Evolutionary conservation across 2,888 invertebrate genomes (phyloP), one percentile per base, ranked within the genome.

Genomic region (Acleris cristana): DNA sequence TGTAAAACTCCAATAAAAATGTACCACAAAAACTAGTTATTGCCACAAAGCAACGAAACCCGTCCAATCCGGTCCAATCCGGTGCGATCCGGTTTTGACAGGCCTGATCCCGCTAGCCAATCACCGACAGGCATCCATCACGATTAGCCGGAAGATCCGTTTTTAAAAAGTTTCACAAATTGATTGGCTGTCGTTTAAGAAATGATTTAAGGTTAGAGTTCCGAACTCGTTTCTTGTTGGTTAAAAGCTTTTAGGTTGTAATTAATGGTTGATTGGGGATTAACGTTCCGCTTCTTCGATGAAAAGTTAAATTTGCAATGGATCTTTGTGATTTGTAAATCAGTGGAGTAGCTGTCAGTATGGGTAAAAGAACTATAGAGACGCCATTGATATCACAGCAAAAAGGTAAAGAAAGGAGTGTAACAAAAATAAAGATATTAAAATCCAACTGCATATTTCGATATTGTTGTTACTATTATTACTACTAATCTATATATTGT

Each of bases 111-210:
- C 12, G 58, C 53, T 34, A 18, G 52, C 66, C 66, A 66, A 66
- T 66, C 66, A 66, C 61, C 61, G 66, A 62, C 66, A 66, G 61
- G 56, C 66, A 66, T 66, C 66, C 61, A 66, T 66, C 66, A 66
- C 66, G 66, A 57, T 66, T 66, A 66, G 51, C 55, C 56, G 66
- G 56, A 23, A 45, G 45, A 57, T 56, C 51, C 59, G 30, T 64
- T 66, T 66, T 66, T 48, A 62, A 66, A 65, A 66, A 66, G 61
- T 62, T 61, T 51, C 52, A 52, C 40, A 66, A 66, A 62, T 62
- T 66, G 61, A 66, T 62, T 66, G 66, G 61, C 58, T 58, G 58
- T 45, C 56, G 52, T 56, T 62, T 49, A 45, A 48, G 58, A 40
- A 56, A 60, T 54, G 53, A 58, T 54, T 56, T 26, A n/a, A 26